Evolutionary conservation across 2,797 vertebrate species (phyloP).

Genomic region (Melanotaenia maccullochi): DNA sequence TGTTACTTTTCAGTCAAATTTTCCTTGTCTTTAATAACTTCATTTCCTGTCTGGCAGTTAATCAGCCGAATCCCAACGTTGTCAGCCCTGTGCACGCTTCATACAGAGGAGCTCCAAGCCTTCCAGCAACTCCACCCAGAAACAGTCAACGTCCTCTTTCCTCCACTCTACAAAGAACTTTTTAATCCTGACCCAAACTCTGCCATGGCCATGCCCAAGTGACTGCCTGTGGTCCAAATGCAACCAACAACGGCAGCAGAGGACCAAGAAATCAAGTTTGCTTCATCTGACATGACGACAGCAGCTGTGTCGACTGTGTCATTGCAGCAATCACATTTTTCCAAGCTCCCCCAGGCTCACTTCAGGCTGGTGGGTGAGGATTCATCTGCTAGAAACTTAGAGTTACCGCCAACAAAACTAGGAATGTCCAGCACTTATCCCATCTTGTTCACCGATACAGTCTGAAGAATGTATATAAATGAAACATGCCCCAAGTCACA

Average conservation of each 20-base stretch:
- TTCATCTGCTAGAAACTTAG: constrained; percentile 69
- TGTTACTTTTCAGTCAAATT: constrained; percentile 9
- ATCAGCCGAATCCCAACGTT: constrained; percentile 97
- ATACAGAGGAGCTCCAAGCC: constrained; percentile 98
- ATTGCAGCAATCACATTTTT: constrained; percentile 54
- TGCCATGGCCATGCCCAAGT: constrained; percentile 92
- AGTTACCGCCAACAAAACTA: constrained; percentile 87
- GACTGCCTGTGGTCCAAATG: constrained; percentile 75
- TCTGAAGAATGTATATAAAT: constrained; percentile 98
- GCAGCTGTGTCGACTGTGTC: constrained; percentile 33
- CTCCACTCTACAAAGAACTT: constrained; percentile 99
- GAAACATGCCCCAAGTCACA: constrained; percentile 82
- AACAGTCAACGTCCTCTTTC: constrained; percentile 97
- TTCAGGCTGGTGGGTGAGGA: constrained; percentile 49
- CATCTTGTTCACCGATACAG: constrained; percentile 99
- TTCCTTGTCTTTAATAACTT: constrained; percentile 21
- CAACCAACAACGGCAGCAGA: constrained; percentile 70
- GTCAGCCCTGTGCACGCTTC: constrained; percentile 97
- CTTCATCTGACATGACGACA: constrained; percentile 50
- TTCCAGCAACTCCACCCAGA: constrained; percentile 99
- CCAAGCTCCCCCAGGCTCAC: constrained; percentile 47
- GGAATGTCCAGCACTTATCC: constrained; percentile 99
- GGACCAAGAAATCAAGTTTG: constrained; percentile 76
- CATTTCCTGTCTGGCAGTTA: constrained; percentile 84
- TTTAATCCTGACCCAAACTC: constrained; percentile 99